Base-by-base conservation (phyloP, 2,113 vertebrate species). In the Sinocyclocheilus maitianheensis region DNA sequence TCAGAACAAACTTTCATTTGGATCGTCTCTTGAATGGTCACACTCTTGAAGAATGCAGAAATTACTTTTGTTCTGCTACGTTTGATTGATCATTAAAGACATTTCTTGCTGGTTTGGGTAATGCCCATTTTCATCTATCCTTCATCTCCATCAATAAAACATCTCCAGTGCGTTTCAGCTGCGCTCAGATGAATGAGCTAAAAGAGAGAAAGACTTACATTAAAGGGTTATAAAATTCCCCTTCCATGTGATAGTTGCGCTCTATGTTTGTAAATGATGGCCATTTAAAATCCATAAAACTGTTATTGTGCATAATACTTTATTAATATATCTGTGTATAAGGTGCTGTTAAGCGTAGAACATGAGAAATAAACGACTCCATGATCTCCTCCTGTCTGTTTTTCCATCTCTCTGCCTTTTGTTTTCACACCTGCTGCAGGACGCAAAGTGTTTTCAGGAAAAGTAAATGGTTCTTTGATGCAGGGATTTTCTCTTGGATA, bases 201-300 rank as follows among this genome's bases (percentile, higher is more conserved):
- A 81, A 53, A 74, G 60, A 77, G 79, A 83, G 83, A 84, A 58
- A 87, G 71, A 93, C 93, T 90, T 93, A 91, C 91, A 93, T 94
- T 92, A 92, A 91, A 90, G 87, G 86, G 88, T 88, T 90, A 94
- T 93, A 93, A 92, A 92, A 93, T 89, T 89, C 86, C 88, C 89
- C 92, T 92, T 94, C 90, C 91, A 89, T 89, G 90, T 92, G 93
- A 93, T 92, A 91, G 89, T 91, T 88, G 89, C 87, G 88, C 90
- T 89, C 89, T 89, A 85, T 93, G 90, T 94, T 92, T 71, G 87
- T 93, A 93, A 94, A 94, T 92, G 90, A 94, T 91, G 90, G 88
- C 92, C 90, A 92, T 93, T 94, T 94, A 93, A 94, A 93, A 94
- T 92, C 92, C 93, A 94, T 94, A 94, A 94, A 94, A 91, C 87